Evolutionary conservation across 2,888 invertebrate genomes (phyloP), one percentile per base, ranked within the genome.

Genomic region (Biston stratarius): DNA sequence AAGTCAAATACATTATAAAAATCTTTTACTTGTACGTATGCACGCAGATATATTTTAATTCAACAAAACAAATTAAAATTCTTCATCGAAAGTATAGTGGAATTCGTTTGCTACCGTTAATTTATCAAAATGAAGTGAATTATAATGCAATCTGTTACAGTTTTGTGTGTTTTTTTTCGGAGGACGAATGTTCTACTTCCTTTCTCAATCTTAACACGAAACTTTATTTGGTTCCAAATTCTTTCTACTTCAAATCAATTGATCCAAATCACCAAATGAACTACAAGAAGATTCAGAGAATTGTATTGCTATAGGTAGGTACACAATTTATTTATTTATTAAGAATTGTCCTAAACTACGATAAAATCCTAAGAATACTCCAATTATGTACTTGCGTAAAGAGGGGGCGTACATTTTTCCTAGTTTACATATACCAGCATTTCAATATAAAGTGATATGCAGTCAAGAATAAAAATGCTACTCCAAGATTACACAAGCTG

Each of bases 81-180:
- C 12, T 5, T 33, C 6, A 24, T 33, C 33, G 34, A 51, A 34
- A 34, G 36, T n/a, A 15, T 38, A 52, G 34, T 53, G 38, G 38
- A 15, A 36, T 15, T 14, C 5, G 15, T 14, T 11, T 38, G 1
- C 0, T 6, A 34, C 5, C 0, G 15, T 10, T 38, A 1, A 38
- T 38, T 5, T 53, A 12, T 11, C 10, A 53, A 15, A 53, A 53
- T 53, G 52, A 53, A 38, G 14, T 53, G 38, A 38, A 53, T 15
- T 8, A 34, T 51, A 38, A 6, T 38, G 14, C 36, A n/a, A 38
- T 14, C 11, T 38, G 6, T 6, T 6, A 15, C 10, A 14, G 38
- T 2, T 14, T 15, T 1, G 10, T 38, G 38, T 12, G 38, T 53
- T 15, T 15, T 15, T 10, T 10, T 53, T 40, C 38, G 38, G 36